phyloP scores from a whole-genome alignment of 1,140 invertebrate genomes.

The Magallana angulata region DNA sequence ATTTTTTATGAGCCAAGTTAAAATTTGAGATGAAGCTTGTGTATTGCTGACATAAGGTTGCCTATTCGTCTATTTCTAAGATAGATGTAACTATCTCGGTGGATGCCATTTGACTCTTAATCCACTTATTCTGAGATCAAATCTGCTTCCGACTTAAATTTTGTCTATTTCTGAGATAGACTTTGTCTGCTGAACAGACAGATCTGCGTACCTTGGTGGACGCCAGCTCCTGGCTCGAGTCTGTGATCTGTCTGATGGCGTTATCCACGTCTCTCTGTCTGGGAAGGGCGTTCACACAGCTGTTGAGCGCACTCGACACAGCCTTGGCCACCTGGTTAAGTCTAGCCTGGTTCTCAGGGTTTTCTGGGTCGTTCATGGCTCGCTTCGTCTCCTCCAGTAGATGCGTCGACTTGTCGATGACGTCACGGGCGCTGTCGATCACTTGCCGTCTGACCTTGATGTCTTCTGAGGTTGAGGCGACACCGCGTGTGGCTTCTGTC shows the following conservation, averaged over 20 bases:
- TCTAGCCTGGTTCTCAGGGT: slow-evolving; percentile 82
- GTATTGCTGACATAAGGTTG: too few relatives aligned
- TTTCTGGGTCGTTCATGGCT: slow-evolving; percentile 84
- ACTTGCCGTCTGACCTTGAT: slow-evolving; percentile 82
- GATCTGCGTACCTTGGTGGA: slow-evolving; percentile 81
- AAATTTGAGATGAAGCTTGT: too few relatives aligned
- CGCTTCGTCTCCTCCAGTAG: slow-evolving; percentile 89
- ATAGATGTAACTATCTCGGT: too few relatives aligned
- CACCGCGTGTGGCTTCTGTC: slow-evolving; percentile 86
- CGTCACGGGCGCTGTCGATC: slow-evolving; percentile 85
- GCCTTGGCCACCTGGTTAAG: slow-evolving; percentile 82
- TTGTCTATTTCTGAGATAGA: too few relatives aligned
- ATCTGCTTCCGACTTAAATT: too few relatives aligned
- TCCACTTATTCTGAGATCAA: too few relatives aligned
- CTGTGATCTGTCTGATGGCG: slow-evolving; percentile 89
- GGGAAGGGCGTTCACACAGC: slow-evolving; percentile 89
- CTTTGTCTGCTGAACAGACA: too few relatives aligned
- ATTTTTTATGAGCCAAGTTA: too few relatives aligned
- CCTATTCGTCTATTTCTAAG: too few relatives aligned
- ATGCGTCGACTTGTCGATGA: slow-evolving; percentile 87
- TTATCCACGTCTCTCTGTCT: slow-evolving; percentile 93
- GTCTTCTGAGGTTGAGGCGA: slow-evolving; percentile 85
- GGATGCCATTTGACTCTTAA: too few relatives aligned
- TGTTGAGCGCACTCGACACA: slow-evolving; percentile 81
- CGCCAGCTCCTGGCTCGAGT: slow-evolving; percentile 86